phyloP scores from a whole-genome alignment of 2,113 vertebrate species.

The Apodemus sylvaticus region DNA sequence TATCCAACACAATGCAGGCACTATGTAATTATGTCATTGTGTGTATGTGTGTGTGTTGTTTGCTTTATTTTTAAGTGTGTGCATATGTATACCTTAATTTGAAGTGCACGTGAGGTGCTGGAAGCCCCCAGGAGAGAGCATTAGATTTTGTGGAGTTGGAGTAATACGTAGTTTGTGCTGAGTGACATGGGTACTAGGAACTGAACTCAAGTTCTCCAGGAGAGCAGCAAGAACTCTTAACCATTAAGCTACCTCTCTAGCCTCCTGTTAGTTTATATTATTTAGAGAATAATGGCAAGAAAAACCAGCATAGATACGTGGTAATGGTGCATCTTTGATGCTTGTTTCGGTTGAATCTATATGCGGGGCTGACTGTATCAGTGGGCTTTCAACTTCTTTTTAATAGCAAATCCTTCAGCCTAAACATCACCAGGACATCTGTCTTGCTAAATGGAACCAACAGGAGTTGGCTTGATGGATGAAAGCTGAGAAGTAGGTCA shows the following conservation, averaged over 20 bases:
- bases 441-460: neutral
- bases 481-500: neutral
- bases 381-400: neutral
- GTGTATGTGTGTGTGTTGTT: neutral
- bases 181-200: neutral
- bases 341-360: neutral
- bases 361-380: accelerated
- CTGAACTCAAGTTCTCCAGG: neutral
- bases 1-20: neutral
- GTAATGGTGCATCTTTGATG: neutral
- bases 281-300: neutral
- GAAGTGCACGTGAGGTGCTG: no score
- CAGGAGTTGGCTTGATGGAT: neutral
- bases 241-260: neutral
- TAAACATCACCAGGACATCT: neutral
- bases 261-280: neutral
- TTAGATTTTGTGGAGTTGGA: neutral
- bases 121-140: neutral
- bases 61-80: neutral
- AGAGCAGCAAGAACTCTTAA: neutral
- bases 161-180: neutral
- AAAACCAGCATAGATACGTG: neutral
- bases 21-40: neutral
- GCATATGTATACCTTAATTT: neutral
- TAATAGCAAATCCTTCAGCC: neutral